phyloP scores from a whole-genome alignment of 1,140 invertebrate species.

The Chrysoperla carnea region DNA sequence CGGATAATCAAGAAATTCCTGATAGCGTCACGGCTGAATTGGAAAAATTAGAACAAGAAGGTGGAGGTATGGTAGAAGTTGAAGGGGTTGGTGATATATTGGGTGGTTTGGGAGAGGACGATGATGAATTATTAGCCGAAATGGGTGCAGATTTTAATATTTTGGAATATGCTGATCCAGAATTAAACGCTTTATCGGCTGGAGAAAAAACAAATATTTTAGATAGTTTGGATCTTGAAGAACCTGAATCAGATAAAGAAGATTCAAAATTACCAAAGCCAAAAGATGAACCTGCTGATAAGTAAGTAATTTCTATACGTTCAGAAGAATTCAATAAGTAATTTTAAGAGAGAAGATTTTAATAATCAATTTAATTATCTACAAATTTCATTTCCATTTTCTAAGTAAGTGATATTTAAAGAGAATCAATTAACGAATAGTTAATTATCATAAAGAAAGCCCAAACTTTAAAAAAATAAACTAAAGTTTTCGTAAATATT shows the following conservation, averaged over 20 bases:
- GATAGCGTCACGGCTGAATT: constrained; percentile 61
- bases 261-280: constrained; percentile 32
- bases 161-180: constrained; percentile 85
- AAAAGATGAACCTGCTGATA: constrained; percentile 10
- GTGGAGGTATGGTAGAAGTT: constrained; percentile 49
- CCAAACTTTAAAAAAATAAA: no score
- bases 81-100: constrained; percentile 58
- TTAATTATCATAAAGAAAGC: no score
- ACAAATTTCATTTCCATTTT: no score
- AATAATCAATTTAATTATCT: no score
- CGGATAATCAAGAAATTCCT: constrained; percentile 41
- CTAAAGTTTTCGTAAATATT: no score
- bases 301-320: constrained; percentile 1
- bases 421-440: no score
- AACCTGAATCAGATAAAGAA: constrained; percentile 38
- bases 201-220: constrained; percentile 57
- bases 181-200: constrained; percentile 63
- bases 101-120: constrained; percentile 64
- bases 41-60: constrained; percentile 59
- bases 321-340: background rate
- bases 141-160: constrained; percentile 93
- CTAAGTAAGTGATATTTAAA: no score
- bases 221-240: constrained; percentile 58
- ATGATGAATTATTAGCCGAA: constrained; percentile 72
- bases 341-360: no score